Conservation (phyloP, 2,113 vertebrate genomes). For the Prionailurus viverrinus region DNA sequence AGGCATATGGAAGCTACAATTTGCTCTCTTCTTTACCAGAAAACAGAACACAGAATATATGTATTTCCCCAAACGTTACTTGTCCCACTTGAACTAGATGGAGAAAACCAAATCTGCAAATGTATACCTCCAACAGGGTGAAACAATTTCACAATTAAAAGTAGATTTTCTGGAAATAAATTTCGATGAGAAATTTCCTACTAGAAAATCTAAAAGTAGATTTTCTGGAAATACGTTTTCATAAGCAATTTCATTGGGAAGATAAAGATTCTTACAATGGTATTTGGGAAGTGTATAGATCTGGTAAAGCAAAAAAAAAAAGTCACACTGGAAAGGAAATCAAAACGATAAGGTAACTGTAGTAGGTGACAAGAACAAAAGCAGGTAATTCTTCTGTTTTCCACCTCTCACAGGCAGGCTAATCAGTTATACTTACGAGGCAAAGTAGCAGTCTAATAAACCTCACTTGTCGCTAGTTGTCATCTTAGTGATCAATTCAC, state of each 20-base stretch:
- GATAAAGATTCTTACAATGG: neutral
- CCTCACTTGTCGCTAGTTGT: conserved; percentile 93
- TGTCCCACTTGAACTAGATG: neutral
- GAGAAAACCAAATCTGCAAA: neutral
- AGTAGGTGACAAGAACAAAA: conserved; percentile 79
- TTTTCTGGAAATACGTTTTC: neutral
- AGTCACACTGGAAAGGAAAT: neutral
- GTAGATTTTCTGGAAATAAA: neutral
- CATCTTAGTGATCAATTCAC: conserved; percentile 95
- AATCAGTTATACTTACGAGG: conserved; percentile 93
- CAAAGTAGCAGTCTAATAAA: conserved; percentile 92
- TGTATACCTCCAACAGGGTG: neutral
- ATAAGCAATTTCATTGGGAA: neutral
- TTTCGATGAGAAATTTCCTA: neutral
- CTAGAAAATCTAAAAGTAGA: neutral
- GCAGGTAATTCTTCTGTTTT: conserved; percentile 76
- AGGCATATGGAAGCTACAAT: neutral
- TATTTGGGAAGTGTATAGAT: neutral
- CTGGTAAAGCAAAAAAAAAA: neutral
- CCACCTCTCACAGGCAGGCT: conserved; percentile 75
- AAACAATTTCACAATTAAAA: neutral
- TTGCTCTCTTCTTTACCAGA: neutral
- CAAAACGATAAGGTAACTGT: conserved; percentile 81
- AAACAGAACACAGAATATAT: neutral
- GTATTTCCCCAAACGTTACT: neutral